Base-by-base conservation (phyloP, 2,113 vertebrate species). In the Semnornis frantzii region DNA sequence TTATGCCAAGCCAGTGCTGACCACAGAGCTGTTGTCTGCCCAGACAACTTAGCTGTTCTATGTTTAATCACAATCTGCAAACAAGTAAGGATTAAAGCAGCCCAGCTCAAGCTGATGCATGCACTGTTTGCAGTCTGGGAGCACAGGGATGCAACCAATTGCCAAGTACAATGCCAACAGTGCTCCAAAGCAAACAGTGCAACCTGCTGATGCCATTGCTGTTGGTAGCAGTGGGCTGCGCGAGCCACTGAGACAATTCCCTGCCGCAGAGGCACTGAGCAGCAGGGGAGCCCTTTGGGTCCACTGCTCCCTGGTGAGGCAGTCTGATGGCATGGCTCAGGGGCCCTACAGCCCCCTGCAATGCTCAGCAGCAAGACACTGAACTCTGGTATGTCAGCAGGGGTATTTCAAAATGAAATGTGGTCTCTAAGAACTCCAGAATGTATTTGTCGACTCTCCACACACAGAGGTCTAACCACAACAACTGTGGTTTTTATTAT, bases 401-500 rank as follows among this genome's bases (percentile, higher is more conserved):
- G 30, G 60, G 57, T 64, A 83, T 74, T 95, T 93, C 81, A 95
- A 95, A 95, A 94, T 95, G 71, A 91, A 94, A 89, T 83, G 91
- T 62, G 92, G 92, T 89, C 89, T 93, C 87, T 92, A 86, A 92
- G 92, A 93, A 91, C 55, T 92, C 62, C 83, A 93, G 83, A 95
- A 94, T 85, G 48, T 72, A 30, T 85, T 93, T 93, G 95, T 92
- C 84, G 92, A 68, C 68, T 72, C 93, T 76, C 70, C 89, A 95
- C 92, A 86, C 1, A 93, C 58, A 93, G 93, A 94, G 65, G 88
- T 87, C 37, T 92, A 94, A 91, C 90, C 93, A 96, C 95, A 98
- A 97, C 93, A 96, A 96, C 98, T 97, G 97, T 96, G 95, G 96
- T 86, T 97, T 97, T 95, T 97, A 96, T 97, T 98, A 96, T 96